Evolutionary conservation across 92 coral and sea anemone species (phyloP).

Genomic region (Zoanthus sociatus): DNA sequence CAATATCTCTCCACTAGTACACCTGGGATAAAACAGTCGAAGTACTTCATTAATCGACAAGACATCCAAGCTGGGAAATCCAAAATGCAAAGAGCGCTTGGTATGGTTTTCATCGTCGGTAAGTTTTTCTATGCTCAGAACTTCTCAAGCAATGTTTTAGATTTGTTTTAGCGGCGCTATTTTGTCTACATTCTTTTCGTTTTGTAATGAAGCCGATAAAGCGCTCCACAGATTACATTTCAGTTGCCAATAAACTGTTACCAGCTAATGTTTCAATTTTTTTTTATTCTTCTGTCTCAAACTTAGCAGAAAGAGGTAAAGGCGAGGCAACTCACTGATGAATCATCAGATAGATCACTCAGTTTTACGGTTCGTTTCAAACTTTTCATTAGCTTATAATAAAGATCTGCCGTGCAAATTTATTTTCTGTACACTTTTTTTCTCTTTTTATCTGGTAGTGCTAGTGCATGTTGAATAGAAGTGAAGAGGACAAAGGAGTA

Average conservation of each 20-base stretch:
- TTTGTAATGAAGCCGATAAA: too few species aligned
- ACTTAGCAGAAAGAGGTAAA: too few species aligned
- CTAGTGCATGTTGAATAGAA: neutral
- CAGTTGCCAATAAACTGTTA: neutral
- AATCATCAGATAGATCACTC: too few species aligned
- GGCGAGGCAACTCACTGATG: too few species aligned
- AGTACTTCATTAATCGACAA: neutral
- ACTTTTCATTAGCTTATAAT: neutral
- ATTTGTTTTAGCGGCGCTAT: too few species aligned
- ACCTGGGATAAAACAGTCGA: neutral
- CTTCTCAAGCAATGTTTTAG: too few species aligned
- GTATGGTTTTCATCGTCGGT: too few species aligned
- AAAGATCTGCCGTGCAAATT: conserved; percentile 12
- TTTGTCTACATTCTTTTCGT: too few species aligned
- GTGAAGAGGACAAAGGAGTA: neutral
- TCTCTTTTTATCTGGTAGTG: neutral
- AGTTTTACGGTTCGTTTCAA: neutral
- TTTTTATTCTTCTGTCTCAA: neutral
- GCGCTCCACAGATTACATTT: neutral
- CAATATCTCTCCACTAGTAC: too few species aligned
- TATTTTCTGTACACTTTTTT: conserved; percentile 39
- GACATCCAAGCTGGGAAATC: neutral
- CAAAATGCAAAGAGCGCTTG: neutral
- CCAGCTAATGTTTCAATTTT: neutral
- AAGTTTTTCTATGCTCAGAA: too few species aligned